phyloP scores from a whole-genome alignment of 2,797 vertebrate genomes.

The Sebastes kiyomatsui region DNA sequence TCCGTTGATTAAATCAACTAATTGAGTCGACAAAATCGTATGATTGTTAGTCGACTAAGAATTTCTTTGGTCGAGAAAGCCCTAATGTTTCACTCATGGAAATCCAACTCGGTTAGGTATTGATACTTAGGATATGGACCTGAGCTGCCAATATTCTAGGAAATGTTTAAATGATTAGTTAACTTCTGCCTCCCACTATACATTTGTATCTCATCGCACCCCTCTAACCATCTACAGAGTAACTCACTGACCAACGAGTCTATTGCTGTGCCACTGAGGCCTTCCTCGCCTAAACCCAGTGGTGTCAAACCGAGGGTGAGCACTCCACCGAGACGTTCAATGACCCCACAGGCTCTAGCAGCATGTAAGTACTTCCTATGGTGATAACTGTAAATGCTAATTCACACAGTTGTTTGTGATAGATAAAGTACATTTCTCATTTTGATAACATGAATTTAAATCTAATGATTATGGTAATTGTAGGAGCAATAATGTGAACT shows the following conservation, averaged over 20 bases:
- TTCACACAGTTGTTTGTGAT: not conserved
- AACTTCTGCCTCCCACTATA: not conserved
- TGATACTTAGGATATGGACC: not conserved
- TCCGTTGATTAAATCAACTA: no score
- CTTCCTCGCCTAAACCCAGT: conserved; percentile 57
- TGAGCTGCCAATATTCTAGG: not conserved
- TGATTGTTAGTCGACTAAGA: no score
- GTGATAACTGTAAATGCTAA: not conserved
- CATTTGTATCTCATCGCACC: not conserved
- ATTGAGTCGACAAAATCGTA: no score
- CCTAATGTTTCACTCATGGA: not conserved
- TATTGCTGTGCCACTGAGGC: conserved; percentile 39
- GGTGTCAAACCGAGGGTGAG: conserved; percentile 56
- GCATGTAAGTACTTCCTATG: conserved; percentile 37
- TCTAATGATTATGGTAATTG: not conserved
- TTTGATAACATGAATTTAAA: not conserved
- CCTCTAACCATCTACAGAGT: conserved; percentile 62
- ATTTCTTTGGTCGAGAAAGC: no score
- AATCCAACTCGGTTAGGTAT: not conserved
- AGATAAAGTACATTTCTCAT: not conserved
- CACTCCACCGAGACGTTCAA: conserved; percentile 56
- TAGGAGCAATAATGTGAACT: not conserved
- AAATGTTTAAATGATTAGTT: not conserved
- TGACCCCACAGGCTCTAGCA: conserved; percentile 28
- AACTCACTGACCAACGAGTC: conserved; percentile 65